Conservation (phyloP, 92 coral and sea anemone species). For the Epizoanthus illoricatus region DNA sequence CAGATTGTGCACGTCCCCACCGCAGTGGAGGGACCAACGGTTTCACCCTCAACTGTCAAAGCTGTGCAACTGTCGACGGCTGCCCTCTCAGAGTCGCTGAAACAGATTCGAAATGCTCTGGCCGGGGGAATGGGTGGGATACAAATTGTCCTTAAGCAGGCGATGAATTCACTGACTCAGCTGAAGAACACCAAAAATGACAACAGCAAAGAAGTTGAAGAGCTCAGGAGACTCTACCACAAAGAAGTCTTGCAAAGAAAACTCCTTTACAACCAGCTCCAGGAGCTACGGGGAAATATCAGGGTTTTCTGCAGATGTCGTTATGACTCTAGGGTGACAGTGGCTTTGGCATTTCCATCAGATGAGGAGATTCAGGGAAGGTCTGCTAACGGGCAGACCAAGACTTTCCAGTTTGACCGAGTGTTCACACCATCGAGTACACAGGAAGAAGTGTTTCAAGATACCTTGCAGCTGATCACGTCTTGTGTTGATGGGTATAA, state of each 20-base stretch:
- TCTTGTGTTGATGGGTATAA: constrained; percentile 90
- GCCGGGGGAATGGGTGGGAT: constrained; percentile 33
- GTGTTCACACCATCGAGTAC: constrained; percentile 72
- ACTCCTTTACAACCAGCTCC: constrained; percentile 76
- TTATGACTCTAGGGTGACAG: constrained; percentile 54
- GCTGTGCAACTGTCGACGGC: constrained; percentile 40
- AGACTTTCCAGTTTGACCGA: constrained; percentile 72
- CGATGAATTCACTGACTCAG: constrained; percentile 28
- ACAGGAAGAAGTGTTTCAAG: constrained; percentile 78
- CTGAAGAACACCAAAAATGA: constrained; percentile 27
- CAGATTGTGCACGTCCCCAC: constrained; percentile 23
- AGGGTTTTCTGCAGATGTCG: constrained; percentile 87
- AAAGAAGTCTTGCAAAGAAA: constrained; percentile 78
- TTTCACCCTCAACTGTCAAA: constrained; percentile 39
- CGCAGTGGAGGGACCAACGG: constrained; percentile 39
- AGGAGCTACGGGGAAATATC: constrained; percentile 80
- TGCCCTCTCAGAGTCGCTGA: constrained; percentile 38
- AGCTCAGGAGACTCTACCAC: constrained; percentile 70
- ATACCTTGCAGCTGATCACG: constrained; percentile 75
- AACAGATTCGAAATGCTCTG: constrained; percentile 34
- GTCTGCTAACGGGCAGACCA: constrained; percentile 54
- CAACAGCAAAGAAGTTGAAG: constrained; percentile 48
- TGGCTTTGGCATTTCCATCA: constrained; percentile 61
- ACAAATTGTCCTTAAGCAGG: constrained; percentile 34
- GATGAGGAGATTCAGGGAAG: constrained; percentile 65